Evolutionary conservation across 1,140 invertebrate genomes (phyloP).

Genomic region (Oncopeltus fasciatus): DNA sequence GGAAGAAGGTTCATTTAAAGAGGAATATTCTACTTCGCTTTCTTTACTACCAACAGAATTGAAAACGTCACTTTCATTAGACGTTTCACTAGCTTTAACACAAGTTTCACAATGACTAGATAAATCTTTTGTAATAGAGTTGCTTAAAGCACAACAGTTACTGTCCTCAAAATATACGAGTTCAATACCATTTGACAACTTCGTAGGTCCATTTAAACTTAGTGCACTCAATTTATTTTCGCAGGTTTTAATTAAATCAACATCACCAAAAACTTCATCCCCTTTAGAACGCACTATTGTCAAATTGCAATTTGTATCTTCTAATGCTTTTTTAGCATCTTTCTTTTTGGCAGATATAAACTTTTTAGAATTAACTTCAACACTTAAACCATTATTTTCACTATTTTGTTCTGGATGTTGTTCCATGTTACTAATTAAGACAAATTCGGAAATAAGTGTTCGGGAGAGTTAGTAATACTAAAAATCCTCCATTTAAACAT

Average conservation of each 20-base stretch:
- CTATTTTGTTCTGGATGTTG: constrained; percentile 3
- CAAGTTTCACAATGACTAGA: constrained; percentile 11
- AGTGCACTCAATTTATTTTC: constrained; percentile 6
- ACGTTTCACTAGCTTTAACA: constrained; percentile 3
- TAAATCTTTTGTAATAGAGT: background rate
- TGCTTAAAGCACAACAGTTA: background rate
- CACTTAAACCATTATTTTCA: constrained; percentile 3
- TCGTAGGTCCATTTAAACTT: constrained; percentile 16
- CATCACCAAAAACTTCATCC: constrained; percentile 8
- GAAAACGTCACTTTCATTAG: background rate
- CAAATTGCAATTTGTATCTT: constrained; percentile 18
- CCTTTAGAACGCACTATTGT: constrained; percentile 6
- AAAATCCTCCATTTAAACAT: background rate
- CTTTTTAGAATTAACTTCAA: constrained; percentile 3
- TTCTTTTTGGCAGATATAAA: constrained; percentile 12
- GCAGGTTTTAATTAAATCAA: constrained; percentile 5
- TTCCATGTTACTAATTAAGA: background rate
- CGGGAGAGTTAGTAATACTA: background rate
- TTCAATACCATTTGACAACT: constrained; percentile 17
- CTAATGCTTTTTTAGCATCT: constrained; percentile 9
- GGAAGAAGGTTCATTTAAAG: background rate
- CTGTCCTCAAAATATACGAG: background rate
- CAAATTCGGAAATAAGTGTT: background rate
- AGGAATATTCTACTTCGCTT: background rate
- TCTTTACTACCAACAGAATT: background rate